Evolutionary conservation across 2,113 vertebrate species (phyloP).

Genomic region (Campylomormyrus numenius): DNA sequence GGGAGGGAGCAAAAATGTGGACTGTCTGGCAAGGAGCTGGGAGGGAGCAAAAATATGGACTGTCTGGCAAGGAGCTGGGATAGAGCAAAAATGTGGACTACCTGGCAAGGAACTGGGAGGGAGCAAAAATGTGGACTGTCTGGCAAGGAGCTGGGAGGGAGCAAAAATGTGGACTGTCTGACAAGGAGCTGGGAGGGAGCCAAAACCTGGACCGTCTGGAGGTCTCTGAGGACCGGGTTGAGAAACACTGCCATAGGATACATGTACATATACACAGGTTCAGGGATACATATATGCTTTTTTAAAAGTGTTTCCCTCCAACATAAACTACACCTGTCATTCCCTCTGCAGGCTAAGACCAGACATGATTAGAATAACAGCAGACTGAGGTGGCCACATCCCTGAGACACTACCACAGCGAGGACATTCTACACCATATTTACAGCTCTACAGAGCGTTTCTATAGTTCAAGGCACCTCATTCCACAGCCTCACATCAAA

Average conservation of each 20-base stretch:
- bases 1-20: too few species aligned
- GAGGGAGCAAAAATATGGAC: too few species aligned
- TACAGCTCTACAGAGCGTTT: not conserved
- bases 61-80: too few species aligned
- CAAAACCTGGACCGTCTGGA: not conserved
- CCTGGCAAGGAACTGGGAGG: not conserved
- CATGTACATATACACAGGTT: not conserved
- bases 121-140: not conserved
- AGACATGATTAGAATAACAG: not conserved
- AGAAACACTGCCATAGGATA: not conserved
- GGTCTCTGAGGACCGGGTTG: not conserved
- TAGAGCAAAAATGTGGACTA: too few species aligned
- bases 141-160: too few species aligned
- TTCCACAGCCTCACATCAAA: not conserved
- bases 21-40: too few species aligned
- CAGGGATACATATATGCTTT: not conserved
- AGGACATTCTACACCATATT: not conserved
- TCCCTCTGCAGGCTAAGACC: not conserved
- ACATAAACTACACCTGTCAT: not conserved
- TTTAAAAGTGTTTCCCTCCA: not conserved
- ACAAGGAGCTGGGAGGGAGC: too few species aligned
- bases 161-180: too few species aligned
- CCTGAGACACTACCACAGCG: not conserved
- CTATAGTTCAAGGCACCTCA: not conserved
- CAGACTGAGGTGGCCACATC: not conserved